Conservation (phyloP, 2,888 invertebrate genomes). For the Barypeithes pellucidus region DNA sequence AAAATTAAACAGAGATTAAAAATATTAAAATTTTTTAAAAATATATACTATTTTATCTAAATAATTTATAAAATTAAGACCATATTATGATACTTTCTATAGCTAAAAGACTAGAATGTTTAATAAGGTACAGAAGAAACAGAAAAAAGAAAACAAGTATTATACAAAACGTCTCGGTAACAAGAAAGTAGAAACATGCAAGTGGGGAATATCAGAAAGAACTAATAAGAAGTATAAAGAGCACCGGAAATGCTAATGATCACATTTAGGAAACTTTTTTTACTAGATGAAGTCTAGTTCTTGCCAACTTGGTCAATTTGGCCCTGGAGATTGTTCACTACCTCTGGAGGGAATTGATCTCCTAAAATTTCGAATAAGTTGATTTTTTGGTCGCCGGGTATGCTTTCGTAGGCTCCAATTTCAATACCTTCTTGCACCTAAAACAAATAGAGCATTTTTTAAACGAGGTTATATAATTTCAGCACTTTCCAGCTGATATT, state of each 20-base stretch:
- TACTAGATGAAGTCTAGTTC: conserved; percentile 68
- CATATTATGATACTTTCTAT: too few relatives aligned
- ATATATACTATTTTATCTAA: too few relatives aligned
- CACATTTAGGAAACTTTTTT: conserved; percentile 10
- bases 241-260: conserved; percentile 15
- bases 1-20: too few relatives aligned
- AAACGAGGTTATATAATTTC: too few relatives aligned
- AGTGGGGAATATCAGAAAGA: not conserved
- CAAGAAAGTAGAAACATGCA: not conserved
- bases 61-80: too few relatives aligned
- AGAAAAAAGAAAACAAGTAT: not conserved
- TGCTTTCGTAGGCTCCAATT: conserved; percentile 88
- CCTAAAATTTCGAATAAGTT: conserved; percentile 89
- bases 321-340: conserved; percentile 88
- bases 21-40: not conserved
- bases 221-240: not conserved
- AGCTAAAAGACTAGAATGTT: conserved; percentile 15
- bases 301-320: conserved; percentile 90
- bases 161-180: not conserved
- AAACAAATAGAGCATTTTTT: too few relatives aligned
- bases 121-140: not conserved
- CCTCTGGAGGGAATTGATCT: conserved; percentile 89
- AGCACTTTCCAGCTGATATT: too few relatives aligned
- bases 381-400: conserved; percentile 88
- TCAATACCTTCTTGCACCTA: conserved; percentile 90